phyloP scores from a whole-genome alignment of 2,888 invertebrate genomes.

The Hymenopus coronatus region DNA sequence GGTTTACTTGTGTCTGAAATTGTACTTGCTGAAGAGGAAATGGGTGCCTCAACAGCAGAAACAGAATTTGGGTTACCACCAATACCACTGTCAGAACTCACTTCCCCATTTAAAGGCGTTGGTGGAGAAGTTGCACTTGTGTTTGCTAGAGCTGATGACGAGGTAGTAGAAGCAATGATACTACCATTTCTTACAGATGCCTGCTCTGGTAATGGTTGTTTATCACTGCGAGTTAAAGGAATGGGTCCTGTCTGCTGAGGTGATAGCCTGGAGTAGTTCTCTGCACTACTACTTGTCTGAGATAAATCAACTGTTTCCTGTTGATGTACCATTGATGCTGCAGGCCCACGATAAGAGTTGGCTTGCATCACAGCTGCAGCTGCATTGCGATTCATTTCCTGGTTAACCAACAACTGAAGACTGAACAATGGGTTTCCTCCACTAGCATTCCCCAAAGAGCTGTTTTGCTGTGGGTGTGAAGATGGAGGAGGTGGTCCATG shows the following conservation, averaged over 20 bases:
- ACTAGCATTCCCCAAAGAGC: conserved; percentile 11
- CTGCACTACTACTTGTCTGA: conserved; percentile 44
- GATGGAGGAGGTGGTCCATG: conserved; percentile 22
- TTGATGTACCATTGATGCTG: conserved; percentile 16
- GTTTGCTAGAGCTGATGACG: conserved; percentile 12
- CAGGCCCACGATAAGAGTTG: conserved; percentile 22
- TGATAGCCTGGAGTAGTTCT: conserved; percentile 43
- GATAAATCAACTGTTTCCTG: conserved; percentile 42
- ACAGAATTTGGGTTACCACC: conserved; percentile 44
- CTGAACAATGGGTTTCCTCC: conserved; percentile 45
- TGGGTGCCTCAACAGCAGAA: conserved; percentile 35
- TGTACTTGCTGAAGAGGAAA: neutral
- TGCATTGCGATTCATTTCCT: conserved; percentile 44
- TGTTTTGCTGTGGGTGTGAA: conserved; percentile 11
- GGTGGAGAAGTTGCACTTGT: conserved; percentile 42
- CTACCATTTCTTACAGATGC: conserved; percentile 42
- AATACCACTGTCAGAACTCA: conserved; percentile 46
- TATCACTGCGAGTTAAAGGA: conserved; percentile 45
- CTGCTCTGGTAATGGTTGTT: conserved; percentile 37
- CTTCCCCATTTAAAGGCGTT: conserved; percentile 46
- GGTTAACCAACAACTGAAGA: conserved; percentile 47
- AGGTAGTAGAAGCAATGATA: conserved; percentile 34
- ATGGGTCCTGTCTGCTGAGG: conserved; percentile 45
- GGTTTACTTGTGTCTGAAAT: neutral
- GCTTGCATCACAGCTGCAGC: conserved; percentile 32